Percentiles rank a stretch among this genome's conserved stretches.
phyloP scores from a whole-genome alignment of 2,113 vertebrate species.

The Numenius arquata region DNA sequence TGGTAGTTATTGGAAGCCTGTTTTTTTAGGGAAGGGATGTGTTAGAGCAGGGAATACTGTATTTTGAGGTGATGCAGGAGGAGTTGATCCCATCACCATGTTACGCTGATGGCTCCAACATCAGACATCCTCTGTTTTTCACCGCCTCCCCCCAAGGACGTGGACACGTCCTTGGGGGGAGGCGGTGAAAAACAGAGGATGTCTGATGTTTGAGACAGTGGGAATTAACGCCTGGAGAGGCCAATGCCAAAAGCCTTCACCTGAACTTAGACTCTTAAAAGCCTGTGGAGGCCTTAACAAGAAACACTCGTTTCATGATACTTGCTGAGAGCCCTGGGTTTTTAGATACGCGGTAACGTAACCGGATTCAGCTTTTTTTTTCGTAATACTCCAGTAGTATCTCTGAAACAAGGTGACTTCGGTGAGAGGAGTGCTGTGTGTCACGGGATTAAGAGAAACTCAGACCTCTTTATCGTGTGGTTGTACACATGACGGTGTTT shows the following conservation, averaged over 20 bases:
- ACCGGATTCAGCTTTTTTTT: neutral
- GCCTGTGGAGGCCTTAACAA: neutral
- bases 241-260: neutral
- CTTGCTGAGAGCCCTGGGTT: neutral
- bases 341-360: neutral
- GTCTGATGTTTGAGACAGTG: neutral
- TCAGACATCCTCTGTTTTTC: neutral
- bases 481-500: neutral
- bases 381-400: neutral
- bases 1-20: fast-evolving
- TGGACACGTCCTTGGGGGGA: too few relatives aligned
- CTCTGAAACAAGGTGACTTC: neutral
- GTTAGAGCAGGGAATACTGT: neutral
- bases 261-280: neutral
- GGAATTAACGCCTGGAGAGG: neutral
- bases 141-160: neutral
- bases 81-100: neutral
- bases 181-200: too few relatives aligned
- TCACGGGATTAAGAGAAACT: neutral
- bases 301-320: neutral
- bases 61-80: neutral
- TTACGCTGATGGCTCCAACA: neutral
- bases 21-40: neutral
- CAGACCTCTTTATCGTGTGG: neutral
- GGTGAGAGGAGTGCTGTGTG: neutral